Base-by-base conservation (phyloP, 2,888 invertebrate species). In the Rotaria sp. region DNA sequence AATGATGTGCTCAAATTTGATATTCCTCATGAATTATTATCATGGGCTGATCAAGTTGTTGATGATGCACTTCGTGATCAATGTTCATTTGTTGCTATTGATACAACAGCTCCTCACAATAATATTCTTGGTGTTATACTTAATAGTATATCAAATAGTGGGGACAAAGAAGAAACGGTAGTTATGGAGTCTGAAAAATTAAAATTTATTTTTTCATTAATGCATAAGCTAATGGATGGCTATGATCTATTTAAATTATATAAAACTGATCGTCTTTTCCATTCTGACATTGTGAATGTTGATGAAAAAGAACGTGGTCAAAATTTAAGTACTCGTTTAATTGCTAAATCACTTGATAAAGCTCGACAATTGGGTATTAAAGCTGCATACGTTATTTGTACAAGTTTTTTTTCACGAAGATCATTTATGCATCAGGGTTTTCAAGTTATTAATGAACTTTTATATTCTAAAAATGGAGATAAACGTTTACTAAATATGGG, bases 11-110 rank as follows among this genome's bases (percentile, higher is more conserved):
- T 80, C 5, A 4, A 26, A n/a, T 80, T 80, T 15, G 45, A 80
- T n/a, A 41, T 80, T n/a, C 80, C 80, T 7, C 80, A 45, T 15
- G 80, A 80, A 80, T n/a, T 26, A 80, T 4, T 80, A 4, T 4
- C 10, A 80, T 80, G 24, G n/a, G 45, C n/a, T 26, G 80, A 80
- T 15, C 15, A 1, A 0, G 10, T n/a, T 45, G 0, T 80, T 41
- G 45, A 80, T 45, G 45, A 26, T n/a, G 45, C 80, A 11, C 1
- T 80, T 45, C 45, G 26, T 45, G 80, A 80, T 80, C 80, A 80
- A 80, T 80, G 80, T 45, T 80, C 80, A 45, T 80, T 45, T 80
- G 45, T 80, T 41, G 80, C 41, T 35, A 26, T 80, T 26, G 45
- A 80, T 45, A 80, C 45, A 24, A n/a, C 41, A 26, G 13, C 45